Evolutionary conservation across 2,113 vertebrate genomes (phyloP), one percentile per base, ranked within the genome.

Genomic region (Rhinichthys klamathensis): DNA sequence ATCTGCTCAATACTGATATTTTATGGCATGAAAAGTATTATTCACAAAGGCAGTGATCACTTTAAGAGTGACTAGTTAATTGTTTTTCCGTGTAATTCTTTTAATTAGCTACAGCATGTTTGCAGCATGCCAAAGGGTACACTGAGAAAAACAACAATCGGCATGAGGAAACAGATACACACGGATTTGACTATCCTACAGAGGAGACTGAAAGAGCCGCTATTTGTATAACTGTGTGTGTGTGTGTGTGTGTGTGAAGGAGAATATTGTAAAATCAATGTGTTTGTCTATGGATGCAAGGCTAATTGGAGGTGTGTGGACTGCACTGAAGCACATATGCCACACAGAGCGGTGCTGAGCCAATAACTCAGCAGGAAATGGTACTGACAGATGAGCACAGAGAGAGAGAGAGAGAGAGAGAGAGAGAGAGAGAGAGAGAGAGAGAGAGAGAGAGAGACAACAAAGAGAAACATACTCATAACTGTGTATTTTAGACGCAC

Each of bases 271-370:
- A 88, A 89, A 89, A 89, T 90, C 88, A 88, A 88, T 83, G 86
- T 84, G 87, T 86, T 84, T 85, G 80, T 89, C 82, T 88, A 85
- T 87, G 84, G 87, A 89, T 84, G 83, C 77, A 85, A 80, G 87
- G 87, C 90, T 90, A 90, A 90, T 88, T 90, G 88, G 88, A 89
- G 88, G 88, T 90, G 84, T 86, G 80, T 80, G 75, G 89, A 90
- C 77, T 83, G 76, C 82, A 83, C 80, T 87, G 84, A 87, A 86
- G 90, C 90, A 86, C 90, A 90, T 90, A 90, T 90, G 90, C 88
- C 82, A 88, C 80, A 80, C 75, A 46, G 74, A 82, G 82, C 78
- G 63, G 67, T 85, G 67, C 86, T 89, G 89, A 81, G 88, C 88
- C 90, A 90, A 90, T 90, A 89, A 85, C 87, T 89, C 90, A 85